Base-by-base conservation (phyloP, 2,113 vertebrate genomes). In the Otis tarda region DNA sequence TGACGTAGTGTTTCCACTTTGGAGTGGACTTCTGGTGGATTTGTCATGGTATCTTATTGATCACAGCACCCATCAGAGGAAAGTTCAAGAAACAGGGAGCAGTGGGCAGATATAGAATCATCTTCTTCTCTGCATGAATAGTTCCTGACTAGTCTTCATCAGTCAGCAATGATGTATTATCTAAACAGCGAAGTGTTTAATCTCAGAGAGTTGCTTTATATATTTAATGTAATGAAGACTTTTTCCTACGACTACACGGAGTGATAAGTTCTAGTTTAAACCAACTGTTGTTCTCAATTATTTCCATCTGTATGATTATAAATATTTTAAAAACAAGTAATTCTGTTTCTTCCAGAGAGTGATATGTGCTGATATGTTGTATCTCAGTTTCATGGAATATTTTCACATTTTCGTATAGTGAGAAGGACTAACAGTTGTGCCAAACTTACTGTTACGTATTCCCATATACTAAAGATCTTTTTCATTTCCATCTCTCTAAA, bases 321-420 rank as follows among this genome's bases (percentile, higher is more conserved):
- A 92, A 95, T 97, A 87, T 92, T 95, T 96, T 89, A 79, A 89
- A 94, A 96, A 91, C 77, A 96, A 92, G 56, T 87, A 74, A 93
- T 95, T 92, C 80, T 87, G 45, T 94, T 87, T 87, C 56, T 82
- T 94, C 89, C 55, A 71, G 89, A 43, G 87, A 84, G 95, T 41
- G 87, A 78, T 97, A 93, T 84, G 92, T 96, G 93, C 92, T 96
- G 73, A 94, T 96, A 93, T 87, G 84, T 89, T 90, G 67, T 84
- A 78, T 93, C 77, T 95, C 94, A 95, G 87, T 93, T 97, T 96
- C 65, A 37, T 95, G 69, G 81, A 96, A 95, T 89, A 91, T 93
- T 94, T 94, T 95, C 89, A 89, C 84, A 84, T 94, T 91, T 70
- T 91, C 6, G 1, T 95, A 15, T 79, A 93, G 91, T 95, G 89